Percentiles rank a stretch among this genome's conserved stretches.
Conservation (phyloP, 2,888 invertebrate genomes). For the Xylota segnis region DNA sequence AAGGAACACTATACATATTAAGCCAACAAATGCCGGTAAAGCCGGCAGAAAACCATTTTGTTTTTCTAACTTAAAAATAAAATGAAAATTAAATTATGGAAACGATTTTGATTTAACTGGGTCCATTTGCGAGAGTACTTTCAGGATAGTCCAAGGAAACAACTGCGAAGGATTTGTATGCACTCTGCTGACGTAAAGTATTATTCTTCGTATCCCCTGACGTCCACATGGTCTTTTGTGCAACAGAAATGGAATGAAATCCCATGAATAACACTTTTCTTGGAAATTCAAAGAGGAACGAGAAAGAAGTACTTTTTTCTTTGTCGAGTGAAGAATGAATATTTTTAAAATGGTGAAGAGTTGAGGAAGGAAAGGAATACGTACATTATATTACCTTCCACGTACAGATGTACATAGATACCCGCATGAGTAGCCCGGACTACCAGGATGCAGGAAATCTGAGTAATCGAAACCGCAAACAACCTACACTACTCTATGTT, state of each 20-base stretch:
- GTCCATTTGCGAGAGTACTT: neutral
- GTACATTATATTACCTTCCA: no score
- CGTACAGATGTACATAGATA: no score
- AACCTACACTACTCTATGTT: no score
- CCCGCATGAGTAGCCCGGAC: no score
- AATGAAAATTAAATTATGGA: slow-evolving; percentile 13
- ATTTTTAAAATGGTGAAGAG: neutral
- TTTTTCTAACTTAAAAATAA: slow-evolving; percentile 16
- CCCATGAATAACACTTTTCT: neutral
- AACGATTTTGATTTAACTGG: neutral
- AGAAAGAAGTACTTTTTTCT: neutral
- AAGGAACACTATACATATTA: neutral
- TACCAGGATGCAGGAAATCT: no score
- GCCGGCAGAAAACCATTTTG: neutral
- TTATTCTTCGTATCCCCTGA: neutral
- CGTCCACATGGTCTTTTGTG: neutral
- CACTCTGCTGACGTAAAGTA: neutral
- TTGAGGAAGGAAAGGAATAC: neutral
- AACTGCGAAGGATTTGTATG: neutral
- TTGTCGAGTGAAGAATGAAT: neutral
- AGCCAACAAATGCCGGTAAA: neutral
- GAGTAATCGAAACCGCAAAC: no score
- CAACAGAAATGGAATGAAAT: neutral
- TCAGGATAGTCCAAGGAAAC: neutral
- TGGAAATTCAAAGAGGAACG: neutral